Conservation (phyloP, 2,888 invertebrate species). For the Hemistola chrysoprasaria region DNA sequence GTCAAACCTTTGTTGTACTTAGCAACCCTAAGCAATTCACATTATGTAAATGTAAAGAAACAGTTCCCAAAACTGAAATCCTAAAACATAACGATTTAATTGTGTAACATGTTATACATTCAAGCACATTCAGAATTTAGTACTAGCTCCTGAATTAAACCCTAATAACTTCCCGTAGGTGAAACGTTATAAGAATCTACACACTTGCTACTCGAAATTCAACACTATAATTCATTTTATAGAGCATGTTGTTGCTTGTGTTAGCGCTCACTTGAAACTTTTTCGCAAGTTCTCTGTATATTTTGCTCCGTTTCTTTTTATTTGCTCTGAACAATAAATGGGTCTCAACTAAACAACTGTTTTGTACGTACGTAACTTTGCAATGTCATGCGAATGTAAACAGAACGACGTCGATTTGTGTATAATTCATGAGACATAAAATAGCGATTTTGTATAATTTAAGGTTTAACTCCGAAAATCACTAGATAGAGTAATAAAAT, state of each 20-base stretch:
- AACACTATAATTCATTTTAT: slow-evolving; percentile 29
- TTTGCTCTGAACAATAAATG: slow-evolving; percentile 72
- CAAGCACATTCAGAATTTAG: slow-evolving; percentile 64
- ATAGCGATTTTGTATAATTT: slow-evolving; percentile 46
- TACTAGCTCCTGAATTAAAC: slow-evolving; percentile 64
- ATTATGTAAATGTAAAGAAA: slow-evolving; percentile 9
- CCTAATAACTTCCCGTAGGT: slow-evolving; percentile 45
- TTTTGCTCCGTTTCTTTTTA: slow-evolving; percentile 64
- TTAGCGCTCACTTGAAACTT: slow-evolving; percentile 31
- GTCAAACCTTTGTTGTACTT: neutral
- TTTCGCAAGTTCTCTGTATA: slow-evolving; percentile 36
- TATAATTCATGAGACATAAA: slow-evolving; percentile 54
- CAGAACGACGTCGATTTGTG: slow-evolving; percentile 55
- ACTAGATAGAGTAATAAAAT: slow-evolving; percentile 42
- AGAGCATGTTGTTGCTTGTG: slow-evolving; percentile 27
- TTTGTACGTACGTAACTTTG: slow-evolving; percentile 55
- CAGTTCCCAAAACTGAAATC: slow-evolving; percentile 35
- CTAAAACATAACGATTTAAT: slow-evolving; percentile 47
- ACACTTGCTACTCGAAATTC: slow-evolving; percentile 26
- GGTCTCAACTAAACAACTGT: slow-evolving; percentile 58
- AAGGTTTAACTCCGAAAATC: slow-evolving; percentile 41
- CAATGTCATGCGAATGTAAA: slow-evolving; percentile 57
- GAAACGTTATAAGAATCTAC: slow-evolving; percentile 33
- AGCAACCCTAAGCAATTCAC: neutral
- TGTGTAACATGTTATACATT: slow-evolving; percentile 53